Evolutionary conservation across 2,797 vertebrate genomes (phyloP), one percentile per base, ranked within the genome.

Genomic region (Balearica regulorum): DNA sequence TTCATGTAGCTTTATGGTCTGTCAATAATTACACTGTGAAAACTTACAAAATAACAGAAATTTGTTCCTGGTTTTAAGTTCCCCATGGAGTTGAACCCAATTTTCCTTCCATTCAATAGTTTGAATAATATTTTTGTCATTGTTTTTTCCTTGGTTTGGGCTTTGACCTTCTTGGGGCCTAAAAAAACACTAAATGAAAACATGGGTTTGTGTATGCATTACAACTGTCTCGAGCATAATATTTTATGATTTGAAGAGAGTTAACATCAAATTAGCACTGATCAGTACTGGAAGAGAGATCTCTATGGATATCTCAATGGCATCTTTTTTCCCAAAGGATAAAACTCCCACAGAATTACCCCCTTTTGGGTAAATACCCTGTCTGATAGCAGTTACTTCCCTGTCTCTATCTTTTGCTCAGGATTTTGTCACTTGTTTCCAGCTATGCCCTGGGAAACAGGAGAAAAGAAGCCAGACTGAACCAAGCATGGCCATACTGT

Each of bases 1-100:
- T 83, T 77, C 8, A 37, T n/a, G 54, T 31, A 80, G 13, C 53
- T 80, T 86, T 81, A 93, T 0, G 1, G 39, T 90, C 81, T 92
- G 83, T 92, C 77, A 94, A 77, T 62, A 82, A 81, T 84, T 82
- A 90, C 61, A 62, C 31, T 80, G 48, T 66, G 75, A 95, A 95
- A 96, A 84, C 51, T 60, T 29, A 64, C 16, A 89, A 51, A 94
- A 91, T 80, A 68, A 77, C 28, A 90, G 8, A 87, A 69, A 89
- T 76, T 88, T 94, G 24, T 91, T 70, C 11, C 55, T 48, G 15
- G 18, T 69, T 78, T 90, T 84, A 70, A 94, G 72, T 51, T 72
- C 29, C 55, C 39, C 7, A 6, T 44, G 51, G 58, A 69, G 60
- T 22, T 76, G 26, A 95, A 77, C 24, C 0, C 24, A 85, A 19